Conservation (phyloP, 1,140 invertebrate species). For the Hirudo medicinalis region DNA sequence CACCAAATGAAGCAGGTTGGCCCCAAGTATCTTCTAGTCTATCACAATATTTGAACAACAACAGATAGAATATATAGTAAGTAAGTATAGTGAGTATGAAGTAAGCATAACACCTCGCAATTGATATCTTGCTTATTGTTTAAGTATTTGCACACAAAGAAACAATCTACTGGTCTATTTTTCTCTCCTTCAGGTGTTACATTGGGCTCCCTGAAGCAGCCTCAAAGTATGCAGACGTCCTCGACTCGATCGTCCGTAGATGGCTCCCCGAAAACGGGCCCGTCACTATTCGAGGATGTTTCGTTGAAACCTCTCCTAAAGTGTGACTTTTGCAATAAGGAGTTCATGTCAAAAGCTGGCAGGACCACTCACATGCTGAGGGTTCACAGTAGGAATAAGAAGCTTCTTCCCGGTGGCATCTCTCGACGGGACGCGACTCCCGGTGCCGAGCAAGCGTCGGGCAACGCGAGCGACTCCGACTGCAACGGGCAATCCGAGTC, state of each 20-base stretch:
- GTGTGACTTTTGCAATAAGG: slow-evolving; percentile 10
- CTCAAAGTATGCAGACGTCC: neutral
- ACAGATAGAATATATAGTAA: too few species aligned
- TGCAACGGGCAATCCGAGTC: too few species aligned
- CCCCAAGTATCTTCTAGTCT: too few species aligned
- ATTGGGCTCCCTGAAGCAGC: neutral
- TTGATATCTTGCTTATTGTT: too few species aligned
- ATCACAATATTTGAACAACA: too few species aligned
- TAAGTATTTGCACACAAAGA: neutral
- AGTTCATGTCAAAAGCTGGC: slow-evolving; percentile 1
- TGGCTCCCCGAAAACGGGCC: too few species aligned
- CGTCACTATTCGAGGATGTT: too few species aligned
- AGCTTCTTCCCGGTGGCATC: neutral
- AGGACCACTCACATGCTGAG: slow-evolving; percentile 7
- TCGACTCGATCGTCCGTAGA: too few species aligned
- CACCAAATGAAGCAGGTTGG: too few species aligned
- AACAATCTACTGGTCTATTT: neutral
- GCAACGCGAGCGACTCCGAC: too few species aligned
- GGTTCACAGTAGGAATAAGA: neutral
- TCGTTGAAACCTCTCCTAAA: neutral
- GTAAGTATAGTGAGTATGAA: too few species aligned
- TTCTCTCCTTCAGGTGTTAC: neutral
- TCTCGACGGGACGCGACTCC: neutral
- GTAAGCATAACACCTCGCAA: too few species aligned
- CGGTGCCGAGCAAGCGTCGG: neutral